Conservation (phyloP, 2,113 vertebrate species). For the Thermophis baileyi region DNA sequence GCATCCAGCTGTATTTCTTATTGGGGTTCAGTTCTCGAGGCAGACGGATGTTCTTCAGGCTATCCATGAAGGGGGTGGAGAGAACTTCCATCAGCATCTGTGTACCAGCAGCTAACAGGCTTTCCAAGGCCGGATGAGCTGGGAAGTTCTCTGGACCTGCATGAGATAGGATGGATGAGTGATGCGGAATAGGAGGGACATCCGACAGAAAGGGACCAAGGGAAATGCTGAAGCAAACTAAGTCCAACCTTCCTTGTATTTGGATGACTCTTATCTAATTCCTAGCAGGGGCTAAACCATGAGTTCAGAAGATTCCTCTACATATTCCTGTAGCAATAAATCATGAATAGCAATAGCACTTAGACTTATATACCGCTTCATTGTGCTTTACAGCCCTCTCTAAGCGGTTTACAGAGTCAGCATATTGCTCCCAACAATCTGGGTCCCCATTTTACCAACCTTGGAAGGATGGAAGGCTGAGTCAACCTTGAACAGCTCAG, state of each 20-base stretch:
- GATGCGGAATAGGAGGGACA: not conserved
- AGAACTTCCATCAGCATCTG: slow-evolving; percentile 91
- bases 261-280: not conserved
- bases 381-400: too few relatives aligned
- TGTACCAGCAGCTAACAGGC: slow-evolving; percentile 85
- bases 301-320: too few relatives aligned
- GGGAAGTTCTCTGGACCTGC: slow-evolving; percentile 63
- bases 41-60: slow-evolving; percentile 81
- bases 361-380: too few relatives aligned
- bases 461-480: too few relatives aligned
- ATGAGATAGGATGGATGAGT: not conserved
- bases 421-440: too few relatives aligned
- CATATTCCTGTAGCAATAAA: too few relatives aligned
- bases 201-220: not conserved
- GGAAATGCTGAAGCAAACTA: not conserved
- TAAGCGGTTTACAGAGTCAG: too few relatives aligned
- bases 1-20: slow-evolving; percentile 98
- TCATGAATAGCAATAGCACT: too few relatives aligned
- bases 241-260: not conserved
- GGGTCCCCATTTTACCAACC: too few relatives aligned
- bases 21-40: slow-evolving; percentile 87
- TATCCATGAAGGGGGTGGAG: slow-evolving; percentile 74
- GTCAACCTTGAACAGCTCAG: too few relatives aligned
- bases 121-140: slow-evolving; percentile 80
- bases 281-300: not conserved